Conservation (phyloP, 92 coral and sea anemone genomes). For the Porites lobata region DNA sequence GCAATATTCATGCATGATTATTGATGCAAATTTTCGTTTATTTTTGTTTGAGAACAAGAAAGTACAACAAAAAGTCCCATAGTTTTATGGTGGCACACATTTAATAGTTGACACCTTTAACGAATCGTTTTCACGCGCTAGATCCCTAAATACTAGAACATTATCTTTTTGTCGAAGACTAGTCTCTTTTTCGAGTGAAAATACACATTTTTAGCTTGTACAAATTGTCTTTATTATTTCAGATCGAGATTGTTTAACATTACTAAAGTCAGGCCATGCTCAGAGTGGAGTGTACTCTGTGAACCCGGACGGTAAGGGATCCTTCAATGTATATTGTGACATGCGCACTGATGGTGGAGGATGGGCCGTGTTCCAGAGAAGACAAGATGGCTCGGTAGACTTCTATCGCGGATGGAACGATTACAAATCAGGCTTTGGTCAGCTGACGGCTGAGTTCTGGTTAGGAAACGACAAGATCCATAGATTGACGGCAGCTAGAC, state of each 20-base stretch:
- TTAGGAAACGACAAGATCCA: slow-evolving; percentile 70
- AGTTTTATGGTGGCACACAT: too few species aligned
- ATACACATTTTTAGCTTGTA: too few species aligned
- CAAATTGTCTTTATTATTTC: background rate
- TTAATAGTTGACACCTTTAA: too few species aligned
- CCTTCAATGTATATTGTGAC: slow-evolving; percentile 64
- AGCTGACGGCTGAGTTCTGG: slow-evolving; percentile 67
- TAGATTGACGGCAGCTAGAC: slow-evolving; percentile 51
- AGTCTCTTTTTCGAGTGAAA: too few species aligned
- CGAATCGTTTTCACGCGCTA: too few species aligned
- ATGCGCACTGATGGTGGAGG: slow-evolving; percentile 71
- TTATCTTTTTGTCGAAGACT: too few species aligned
- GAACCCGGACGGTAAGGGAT: slow-evolving; percentile 58
- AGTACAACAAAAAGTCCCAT: too few species aligned
- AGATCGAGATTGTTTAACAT: slow-evolving; percentile 22
- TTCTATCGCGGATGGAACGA: slow-evolving; percentile 57
- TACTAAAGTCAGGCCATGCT: slow-evolving; percentile 27
- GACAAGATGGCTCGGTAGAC: slow-evolving; percentile 67
- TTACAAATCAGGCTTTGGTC: slow-evolving; percentile 73
- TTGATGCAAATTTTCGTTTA: too few species aligned
- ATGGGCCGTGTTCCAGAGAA: slow-evolving; percentile 66
- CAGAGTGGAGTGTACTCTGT: slow-evolving; percentile 50
- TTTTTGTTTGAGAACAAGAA: too few species aligned
- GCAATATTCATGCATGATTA: too few species aligned
- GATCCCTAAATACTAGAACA: too few species aligned